phyloP scores from a whole-genome alignment of 2,888 invertebrate species.

The Nasonovia ribisnigri region DNA sequence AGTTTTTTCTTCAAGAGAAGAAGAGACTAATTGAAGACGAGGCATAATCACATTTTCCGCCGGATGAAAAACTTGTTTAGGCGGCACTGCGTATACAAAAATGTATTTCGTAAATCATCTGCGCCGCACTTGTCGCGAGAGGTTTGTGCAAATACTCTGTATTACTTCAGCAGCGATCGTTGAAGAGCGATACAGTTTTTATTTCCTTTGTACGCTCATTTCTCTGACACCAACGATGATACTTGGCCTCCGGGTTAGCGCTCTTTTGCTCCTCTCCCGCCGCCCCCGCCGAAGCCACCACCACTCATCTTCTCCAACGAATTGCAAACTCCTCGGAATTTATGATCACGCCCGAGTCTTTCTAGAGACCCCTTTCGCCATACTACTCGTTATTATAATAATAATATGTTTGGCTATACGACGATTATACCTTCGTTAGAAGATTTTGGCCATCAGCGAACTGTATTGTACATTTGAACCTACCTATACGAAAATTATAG shows the following conservation, averaged over 20 bases:
- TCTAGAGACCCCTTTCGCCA: neutral
- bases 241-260: neutral
- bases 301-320: neutral
- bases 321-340: neutral
- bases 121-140: neutral
- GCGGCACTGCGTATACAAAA: neutral
- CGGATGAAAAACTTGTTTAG: neutral
- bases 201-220: slow-evolving; percentile 8
- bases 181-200: slow-evolving; percentile 28
- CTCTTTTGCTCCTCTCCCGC: too few species aligned
- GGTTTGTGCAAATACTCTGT: neutral
- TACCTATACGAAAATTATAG: neutral
- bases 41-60: neutral
- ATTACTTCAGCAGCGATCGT: slow-evolving; percentile 17
- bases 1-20: neutral
- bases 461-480: neutral
- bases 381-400: slow-evolving; percentile 4
- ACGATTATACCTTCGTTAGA: neutral
- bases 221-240: neutral
- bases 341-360: neutral
- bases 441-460: neutral
- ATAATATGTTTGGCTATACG: neutral
- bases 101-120: neutral
- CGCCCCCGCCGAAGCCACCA: too few species aligned
- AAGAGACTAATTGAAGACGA: neutral